Percentiles rank a stretch among this genome's conserved stretches.
phyloP scores from a whole-genome alignment of 1,140 invertebrate species.

The Chrysomallon squamiferum region DNA sequence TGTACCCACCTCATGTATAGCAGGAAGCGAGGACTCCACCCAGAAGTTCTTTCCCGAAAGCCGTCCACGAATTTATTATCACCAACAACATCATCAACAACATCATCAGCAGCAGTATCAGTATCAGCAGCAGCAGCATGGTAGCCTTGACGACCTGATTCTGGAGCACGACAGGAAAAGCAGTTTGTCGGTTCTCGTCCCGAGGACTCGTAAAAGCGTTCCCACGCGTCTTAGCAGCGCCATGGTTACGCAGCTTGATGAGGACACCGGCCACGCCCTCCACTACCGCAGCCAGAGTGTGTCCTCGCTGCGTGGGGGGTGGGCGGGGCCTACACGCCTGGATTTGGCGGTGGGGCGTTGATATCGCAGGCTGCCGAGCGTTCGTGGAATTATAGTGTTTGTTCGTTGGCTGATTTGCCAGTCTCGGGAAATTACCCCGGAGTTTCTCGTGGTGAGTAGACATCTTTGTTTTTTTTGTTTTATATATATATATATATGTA shows the following conservation, averaged over 20 bases:
- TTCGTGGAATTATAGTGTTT: slow-evolving; percentile 5
- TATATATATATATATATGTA: neutral
- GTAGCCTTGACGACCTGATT: neutral
- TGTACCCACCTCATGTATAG: neutral
- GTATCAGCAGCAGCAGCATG: too few species aligned
- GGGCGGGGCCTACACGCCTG: neutral
- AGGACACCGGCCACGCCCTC: neutral
- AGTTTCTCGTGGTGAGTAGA: neutral
- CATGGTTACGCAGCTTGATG: neutral
- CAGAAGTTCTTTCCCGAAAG: neutral
- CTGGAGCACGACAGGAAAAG: neutral
- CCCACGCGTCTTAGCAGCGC: neutral
- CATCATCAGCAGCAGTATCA: too few species aligned
- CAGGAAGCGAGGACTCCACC: neutral
- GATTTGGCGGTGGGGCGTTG: neutral
- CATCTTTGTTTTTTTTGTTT: neutral
- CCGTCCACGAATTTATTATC: too few species aligned
- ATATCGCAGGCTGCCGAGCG: neutral
- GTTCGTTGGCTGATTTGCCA: neutral
- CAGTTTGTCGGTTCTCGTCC: neutral
- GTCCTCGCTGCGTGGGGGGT: neutral
- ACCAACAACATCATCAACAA: too few species aligned
- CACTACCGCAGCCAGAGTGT: neutral
- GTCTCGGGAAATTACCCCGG: neutral
- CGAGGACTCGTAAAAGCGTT: slow-evolving; percentile 1